A percentile compares a stretch with the other conserved stretches of the same genome.
Conservation (phyloP, 2,888 invertebrate species). For the Ametastegia equiseti region DNA sequence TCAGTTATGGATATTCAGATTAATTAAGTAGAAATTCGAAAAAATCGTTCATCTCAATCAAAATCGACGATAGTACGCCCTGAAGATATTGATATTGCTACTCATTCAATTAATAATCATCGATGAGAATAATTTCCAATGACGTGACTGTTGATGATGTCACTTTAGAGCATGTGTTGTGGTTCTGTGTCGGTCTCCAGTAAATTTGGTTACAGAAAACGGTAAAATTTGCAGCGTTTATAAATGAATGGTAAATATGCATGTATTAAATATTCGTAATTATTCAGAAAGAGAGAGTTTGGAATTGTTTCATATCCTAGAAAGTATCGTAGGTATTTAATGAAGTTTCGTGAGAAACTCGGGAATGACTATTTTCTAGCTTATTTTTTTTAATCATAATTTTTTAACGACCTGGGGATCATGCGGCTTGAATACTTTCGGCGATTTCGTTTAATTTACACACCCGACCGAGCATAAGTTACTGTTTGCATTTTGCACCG, state of each 20-base stretch:
- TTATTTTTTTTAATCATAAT: not conserved
- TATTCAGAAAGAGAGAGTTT: not conserved
- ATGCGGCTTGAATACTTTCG: constrained; percentile 48
- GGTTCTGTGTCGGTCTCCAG: no score
- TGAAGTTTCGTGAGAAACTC: not conserved
- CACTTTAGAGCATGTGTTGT: no score
- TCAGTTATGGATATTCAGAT: no score
- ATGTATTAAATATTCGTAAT: not conserved
- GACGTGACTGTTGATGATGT: no score
- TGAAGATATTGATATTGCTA: no score
- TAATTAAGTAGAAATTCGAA: no score
- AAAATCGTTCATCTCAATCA: no score
- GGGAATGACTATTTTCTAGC: not conserved
- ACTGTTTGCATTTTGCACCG: constrained; percentile 64
- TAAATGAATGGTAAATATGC: not conserved
- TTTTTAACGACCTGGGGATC: not conserved
- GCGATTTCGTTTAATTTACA: constrained; percentile 60
- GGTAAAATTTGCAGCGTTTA: not conserved
- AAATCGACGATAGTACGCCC: no score
- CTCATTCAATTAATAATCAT: no score
- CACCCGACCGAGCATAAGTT: constrained; percentile 61
- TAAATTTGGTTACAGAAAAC: not conserved
- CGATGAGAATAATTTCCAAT: no score
- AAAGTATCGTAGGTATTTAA: not conserved
- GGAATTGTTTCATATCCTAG: not conserved